Percentiles rank a stretch among this genome's conserved stretches.
phyloP scores from a whole-genome alignment of 2,888 invertebrate species.

The Melipona beecheii region DNA sequence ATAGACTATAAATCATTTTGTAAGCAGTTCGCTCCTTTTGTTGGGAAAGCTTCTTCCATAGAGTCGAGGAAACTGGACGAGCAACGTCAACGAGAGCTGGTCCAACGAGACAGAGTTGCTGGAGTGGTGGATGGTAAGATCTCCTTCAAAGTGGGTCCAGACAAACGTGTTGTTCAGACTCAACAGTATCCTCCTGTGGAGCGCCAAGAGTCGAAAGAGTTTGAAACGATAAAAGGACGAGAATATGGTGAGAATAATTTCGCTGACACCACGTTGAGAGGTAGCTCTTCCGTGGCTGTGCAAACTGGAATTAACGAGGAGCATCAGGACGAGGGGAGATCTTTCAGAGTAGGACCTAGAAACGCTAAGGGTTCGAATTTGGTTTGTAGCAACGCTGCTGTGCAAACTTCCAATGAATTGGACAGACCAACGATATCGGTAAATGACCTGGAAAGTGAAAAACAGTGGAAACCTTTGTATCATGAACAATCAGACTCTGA shows the following conservation, averaged over 20 bases:
- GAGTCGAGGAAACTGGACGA: conserved; percentile 43
- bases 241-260: conserved; percentile 1
- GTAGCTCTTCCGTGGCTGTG: conserved; percentile 63
- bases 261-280: conserved; percentile 53
- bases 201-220: conserved; percentile 18
- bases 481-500: conserved; percentile 1
- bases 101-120: conserved; percentile 6
- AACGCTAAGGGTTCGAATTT: conserved; percentile 23
- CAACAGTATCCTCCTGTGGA: conserved; percentile 20
- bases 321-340: conserved; percentile 50
- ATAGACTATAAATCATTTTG: conserved; percentile 76
- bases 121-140: conserved; percentile 63
- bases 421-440: neutral
- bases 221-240: neutral
- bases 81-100: conserved; percentile 9
- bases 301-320: conserved; percentile 63
- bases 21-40: conserved; percentile 75
- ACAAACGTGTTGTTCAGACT: conserved; percentile 25
- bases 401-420: conserved; percentile 63
- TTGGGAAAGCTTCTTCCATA: conserved; percentile 44
- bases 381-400: conserved; percentile 67
- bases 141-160: conserved; percentile 58
- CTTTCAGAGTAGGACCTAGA: conserved; percentile 58
- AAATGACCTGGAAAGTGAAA: conserved; percentile 14
- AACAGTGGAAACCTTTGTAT: conserved; percentile 39